Conservation (phyloP, 2,113 vertebrate species). For the Trachemys scripta region DNA sequence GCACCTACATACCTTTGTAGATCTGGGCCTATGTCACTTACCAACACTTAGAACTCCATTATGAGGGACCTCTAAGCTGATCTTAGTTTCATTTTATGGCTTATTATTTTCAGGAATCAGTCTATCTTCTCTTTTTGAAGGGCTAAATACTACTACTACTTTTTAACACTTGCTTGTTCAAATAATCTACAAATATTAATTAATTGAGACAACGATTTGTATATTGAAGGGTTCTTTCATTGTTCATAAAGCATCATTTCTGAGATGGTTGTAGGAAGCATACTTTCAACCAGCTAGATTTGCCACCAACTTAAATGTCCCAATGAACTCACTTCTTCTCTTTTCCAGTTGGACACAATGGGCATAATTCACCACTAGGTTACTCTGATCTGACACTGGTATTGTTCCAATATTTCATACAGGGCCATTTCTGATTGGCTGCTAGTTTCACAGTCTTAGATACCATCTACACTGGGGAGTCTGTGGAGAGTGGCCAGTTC, state of each 20-base stretch:
- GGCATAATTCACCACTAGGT: not conserved
- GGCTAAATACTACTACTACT: not conserved
- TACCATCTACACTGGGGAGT: not conserved
- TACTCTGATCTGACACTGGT: not conserved
- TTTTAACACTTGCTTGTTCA: not conserved
- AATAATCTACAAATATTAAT: conserved; percentile 40
- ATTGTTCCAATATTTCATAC: not conserved
- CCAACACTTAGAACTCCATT: fast-evolving
- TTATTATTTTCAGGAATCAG: not conserved
- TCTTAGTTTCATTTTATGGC: not conserved
- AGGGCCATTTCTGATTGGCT: not conserved
- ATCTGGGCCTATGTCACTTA: not conserved
- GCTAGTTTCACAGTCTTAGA: not conserved
- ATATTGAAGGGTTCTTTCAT: not conserved
- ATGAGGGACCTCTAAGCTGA: not conserved
- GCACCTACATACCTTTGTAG: not conserved
- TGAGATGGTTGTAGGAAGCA: not conserved
- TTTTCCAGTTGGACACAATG: not conserved
- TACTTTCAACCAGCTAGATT: not conserved
- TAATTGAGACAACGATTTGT: conserved; percentile 32
- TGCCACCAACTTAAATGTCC: not conserved
- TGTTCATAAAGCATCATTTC: conserved; percentile 16
- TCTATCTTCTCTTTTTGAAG: not conserved
- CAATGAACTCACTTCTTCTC: not conserved
- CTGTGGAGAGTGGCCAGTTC: not conserved